Conservation (phyloP, 2,797 vertebrate genomes). For the Falco concolor region DNA sequence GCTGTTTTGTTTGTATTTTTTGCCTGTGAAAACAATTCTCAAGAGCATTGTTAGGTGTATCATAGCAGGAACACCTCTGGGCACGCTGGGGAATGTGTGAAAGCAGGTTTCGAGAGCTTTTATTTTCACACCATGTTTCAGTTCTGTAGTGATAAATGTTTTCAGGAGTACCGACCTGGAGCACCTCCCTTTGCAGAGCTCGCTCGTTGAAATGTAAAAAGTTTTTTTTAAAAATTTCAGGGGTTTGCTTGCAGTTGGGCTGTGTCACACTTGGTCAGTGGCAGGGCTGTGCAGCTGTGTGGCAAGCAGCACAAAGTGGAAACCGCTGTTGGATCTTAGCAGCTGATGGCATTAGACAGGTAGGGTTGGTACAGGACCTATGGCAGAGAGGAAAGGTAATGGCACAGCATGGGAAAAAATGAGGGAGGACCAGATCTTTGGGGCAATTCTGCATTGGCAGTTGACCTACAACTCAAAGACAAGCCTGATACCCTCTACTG, state of each 20-base stretch:
- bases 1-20: slow-evolving; percentile 9
- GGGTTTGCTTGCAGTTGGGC: background rate
- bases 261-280: background rate
- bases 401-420: background rate
- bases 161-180: slow-evolving; percentile 29
- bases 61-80: slow-evolving; percentile 36
- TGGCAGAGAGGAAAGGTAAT: background rate
- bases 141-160: slow-evolving; percentile 32
- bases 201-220: slow-evolving; percentile 9
- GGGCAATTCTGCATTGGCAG: background rate
- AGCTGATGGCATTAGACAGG: background rate
- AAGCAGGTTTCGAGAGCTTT: slow-evolving; percentile 43
- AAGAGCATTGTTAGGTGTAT: slow-evolving; percentile 34
- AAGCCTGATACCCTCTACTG: background rate
- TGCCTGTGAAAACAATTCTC: slow-evolving; percentile 42
- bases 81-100: background rate
- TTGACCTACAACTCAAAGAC: background rate
- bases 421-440: background rate
- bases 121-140: slow-evolving; percentile 20
- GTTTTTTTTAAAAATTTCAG: background rate
- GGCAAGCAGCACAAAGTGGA: background rate
- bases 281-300: background rate
- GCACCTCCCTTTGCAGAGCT: background rate
- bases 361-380: background rate
- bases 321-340: background rate